Evolutionary conservation across 2,113 vertebrate genomes (phyloP), one percentile per base, ranked within the genome.

Genomic region (Erpornis zantholeuca): DNA sequence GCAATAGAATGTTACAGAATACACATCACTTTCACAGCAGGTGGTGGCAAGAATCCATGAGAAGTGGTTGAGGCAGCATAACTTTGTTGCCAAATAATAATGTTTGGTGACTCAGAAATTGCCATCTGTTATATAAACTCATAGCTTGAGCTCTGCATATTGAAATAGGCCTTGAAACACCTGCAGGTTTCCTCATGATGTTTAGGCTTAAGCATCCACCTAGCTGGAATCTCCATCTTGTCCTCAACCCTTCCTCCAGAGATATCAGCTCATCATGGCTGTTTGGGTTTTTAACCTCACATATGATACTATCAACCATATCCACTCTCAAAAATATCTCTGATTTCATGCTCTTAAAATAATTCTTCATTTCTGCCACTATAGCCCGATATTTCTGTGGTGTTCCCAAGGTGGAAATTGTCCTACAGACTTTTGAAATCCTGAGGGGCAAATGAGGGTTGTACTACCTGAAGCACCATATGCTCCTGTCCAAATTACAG

Each of bases 31-130:
- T 77, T 80, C 60, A 45, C 83, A 93, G 87, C 92, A 95, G 54
- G 95, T 86, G 92, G 87, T 45, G 80, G 88, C 87, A 82, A 92
- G 95, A 92, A 91, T 97, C 91, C 88, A 66, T 64, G 89, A 95
- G 95, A 96, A 97, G 93, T 28, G 14, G 27, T 88, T 89, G 70
- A 92, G 60, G 59, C 81, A 85, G 72, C 38, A 9, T 38, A 95
- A 90, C 60, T 71, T 76, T 87, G 45, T 86, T 97, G 96, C 96
- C 94, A 97, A 92, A 94, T 95, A 95, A 79, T 92, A 92, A 94
- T 87, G 73, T 92, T 97, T 66, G 92, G 93, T 97, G 97, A 96
- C 80, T 98, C 82, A 93, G 93, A 97, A 95, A 82, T 35, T 96
- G 86, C 96, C 94, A 94, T 97, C 96, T 97, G 96, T 88, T 92